These are phyloP conservation scores for Trogon melanurus DNA, from an alignment of 2,113 vertebrate genomes.

Conservation along the genomic window DNA sequence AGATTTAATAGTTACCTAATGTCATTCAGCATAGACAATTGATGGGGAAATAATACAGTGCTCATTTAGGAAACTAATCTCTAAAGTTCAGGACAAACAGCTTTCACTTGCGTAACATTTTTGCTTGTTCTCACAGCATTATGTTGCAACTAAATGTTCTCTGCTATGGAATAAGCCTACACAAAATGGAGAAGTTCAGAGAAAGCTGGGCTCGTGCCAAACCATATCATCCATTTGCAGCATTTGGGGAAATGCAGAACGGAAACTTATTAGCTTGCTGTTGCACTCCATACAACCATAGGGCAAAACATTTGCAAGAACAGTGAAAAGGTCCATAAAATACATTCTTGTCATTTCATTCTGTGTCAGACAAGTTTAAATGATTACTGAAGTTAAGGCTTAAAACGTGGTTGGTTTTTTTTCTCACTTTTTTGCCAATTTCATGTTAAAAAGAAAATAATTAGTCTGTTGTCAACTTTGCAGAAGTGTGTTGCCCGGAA, in stretches of 20 bases:
- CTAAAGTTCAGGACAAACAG: constrained; percentile 69
- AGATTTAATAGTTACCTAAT: constrained; percentile 61
- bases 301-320: not conserved
- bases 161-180: constrained; percentile 64
- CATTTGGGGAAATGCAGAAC: constrained; percentile 46
- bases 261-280: constrained; percentile 50
- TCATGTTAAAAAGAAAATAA: not conserved
- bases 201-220: constrained; percentile 53
- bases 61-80: constrained; percentile 73
- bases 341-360: not conserved
- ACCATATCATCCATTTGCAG: constrained; percentile 66
- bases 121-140: constrained; percentile 52
- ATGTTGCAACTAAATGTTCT: constrained; percentile 69
- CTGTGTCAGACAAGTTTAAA: not conserved
- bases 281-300: not conserved
- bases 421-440: not conserved
- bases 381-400: not conserved
- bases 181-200: constrained; percentile 70
- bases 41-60: constrained; percentile 63
- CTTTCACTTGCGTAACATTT: constrained; percentile 61
- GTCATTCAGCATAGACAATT: constrained; percentile 53
- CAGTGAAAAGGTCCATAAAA: constrained; percentile 50
- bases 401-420: not conserved
- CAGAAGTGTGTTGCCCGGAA: not conserved
- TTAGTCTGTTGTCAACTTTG: not conserved